A percentile compares a stretch with the other conserved stretches of the same genome.
These are phyloP conservation scores for Cephalopholis sonnerati DNA, from an alignment of 2,113 vertebrate species.

Conservation along the genomic window DNA sequence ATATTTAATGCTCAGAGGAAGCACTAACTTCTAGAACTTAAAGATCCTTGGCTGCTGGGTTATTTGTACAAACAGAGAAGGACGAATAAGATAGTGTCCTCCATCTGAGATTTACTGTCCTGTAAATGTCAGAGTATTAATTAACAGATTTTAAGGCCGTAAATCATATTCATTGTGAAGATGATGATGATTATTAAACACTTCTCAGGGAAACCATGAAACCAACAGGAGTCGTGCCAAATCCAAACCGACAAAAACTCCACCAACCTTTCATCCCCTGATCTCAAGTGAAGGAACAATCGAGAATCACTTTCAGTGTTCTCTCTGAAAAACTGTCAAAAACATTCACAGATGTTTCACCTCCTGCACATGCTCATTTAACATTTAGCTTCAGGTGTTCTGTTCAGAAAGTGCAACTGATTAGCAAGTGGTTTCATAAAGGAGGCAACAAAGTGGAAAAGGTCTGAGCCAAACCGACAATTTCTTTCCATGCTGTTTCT, in stretches of 20 bases:
- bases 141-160: constrained; percentile 33
- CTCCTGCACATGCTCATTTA: background rate
- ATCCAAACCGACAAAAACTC: background rate
- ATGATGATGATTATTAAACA: constrained; percentile 24
- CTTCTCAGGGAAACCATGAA: background rate
- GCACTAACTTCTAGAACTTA: background rate
- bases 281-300: background rate
- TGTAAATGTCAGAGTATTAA: constrained; percentile 55
- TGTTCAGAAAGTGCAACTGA: background rate
- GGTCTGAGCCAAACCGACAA: background rate
- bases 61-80: constrained; percentile 26
- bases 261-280: background rate
- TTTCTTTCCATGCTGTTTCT: background rate
- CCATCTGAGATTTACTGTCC: constrained; percentile 41
- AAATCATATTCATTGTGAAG: background rate
- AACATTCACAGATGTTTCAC: background rate
- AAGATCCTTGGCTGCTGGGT: background rate
- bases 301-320: background rate
- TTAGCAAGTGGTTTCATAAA: background rate
- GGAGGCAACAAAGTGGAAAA: background rate
- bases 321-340: background rate
- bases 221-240: background rate
- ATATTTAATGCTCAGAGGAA: background rate
- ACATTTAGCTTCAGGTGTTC: background rate
- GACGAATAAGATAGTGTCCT: constrained; percentile 19